Evolutionary conservation across 2,888 invertebrate species (phyloP).

Genomic region (Ormia ochracea): DNA sequence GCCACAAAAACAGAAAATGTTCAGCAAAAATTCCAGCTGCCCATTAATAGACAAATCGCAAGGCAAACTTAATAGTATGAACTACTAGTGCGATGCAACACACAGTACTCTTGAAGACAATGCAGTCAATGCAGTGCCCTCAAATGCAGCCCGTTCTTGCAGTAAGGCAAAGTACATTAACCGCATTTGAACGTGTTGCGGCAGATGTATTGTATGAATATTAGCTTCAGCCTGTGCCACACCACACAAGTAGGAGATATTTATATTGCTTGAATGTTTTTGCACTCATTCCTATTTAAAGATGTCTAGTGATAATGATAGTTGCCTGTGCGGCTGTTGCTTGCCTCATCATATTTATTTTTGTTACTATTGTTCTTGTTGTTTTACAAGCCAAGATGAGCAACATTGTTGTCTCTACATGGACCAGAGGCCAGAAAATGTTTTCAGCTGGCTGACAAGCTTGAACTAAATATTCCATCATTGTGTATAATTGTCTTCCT

Average conservation of each 20-base stretch:
- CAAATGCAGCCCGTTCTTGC: slow-evolving; percentile 11
- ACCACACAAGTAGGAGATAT: slow-evolving; percentile 27
- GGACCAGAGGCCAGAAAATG: not conserved
- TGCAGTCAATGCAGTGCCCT: slow-evolving; percentile 28
- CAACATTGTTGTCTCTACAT: slow-evolving; percentile 48
- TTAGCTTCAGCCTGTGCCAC: not conserved
- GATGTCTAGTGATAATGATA: slow-evolving; percentile 56
- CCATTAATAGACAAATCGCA: slow-evolving; percentile 51
- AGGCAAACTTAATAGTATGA: slow-evolving; percentile 5
- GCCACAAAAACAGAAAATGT: slow-evolving; percentile 18
- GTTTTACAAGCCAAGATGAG: slow-evolving; percentile 33
- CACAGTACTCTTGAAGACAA: not conserved
- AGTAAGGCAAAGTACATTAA: slow-evolving; percentile 48
- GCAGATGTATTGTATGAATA: slow-evolving; percentile 10
- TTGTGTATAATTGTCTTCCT: not conserved
- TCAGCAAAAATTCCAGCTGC: slow-evolving; percentile 51
- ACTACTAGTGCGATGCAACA: not conserved
- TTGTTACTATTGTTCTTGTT: not conserved
- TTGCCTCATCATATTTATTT: not conserved
- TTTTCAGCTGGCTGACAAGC: not conserved
- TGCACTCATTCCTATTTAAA: slow-evolving; percentile 41
- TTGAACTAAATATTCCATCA: slow-evolving; percentile 17
- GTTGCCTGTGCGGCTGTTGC: slow-evolving; percentile 25
- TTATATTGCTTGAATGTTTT: slow-evolving; percentile 12
- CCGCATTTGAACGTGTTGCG: slow-evolving; percentile 49